phyloP scores from a whole-genome alignment of 2,113 vertebrate species.

The Kobus ellipsiprymnus region DNA sequence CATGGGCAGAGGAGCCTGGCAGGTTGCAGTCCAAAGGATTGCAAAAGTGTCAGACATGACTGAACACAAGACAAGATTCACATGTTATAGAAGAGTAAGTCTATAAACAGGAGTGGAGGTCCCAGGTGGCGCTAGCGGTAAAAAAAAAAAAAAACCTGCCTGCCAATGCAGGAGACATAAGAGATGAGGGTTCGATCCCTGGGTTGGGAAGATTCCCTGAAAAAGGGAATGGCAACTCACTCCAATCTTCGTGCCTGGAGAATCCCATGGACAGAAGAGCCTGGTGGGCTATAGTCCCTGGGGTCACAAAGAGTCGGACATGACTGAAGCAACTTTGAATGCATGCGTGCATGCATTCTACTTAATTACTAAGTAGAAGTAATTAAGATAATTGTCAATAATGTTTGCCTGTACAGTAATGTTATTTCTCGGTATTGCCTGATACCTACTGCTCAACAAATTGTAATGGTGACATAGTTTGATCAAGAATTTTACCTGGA shows the following conservation, averaged over 20 bases:
- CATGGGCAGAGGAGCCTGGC: background rate
- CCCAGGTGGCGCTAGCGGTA: background rate
- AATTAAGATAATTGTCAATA: background rate
- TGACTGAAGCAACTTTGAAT: background rate
- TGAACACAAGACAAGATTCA: background rate
- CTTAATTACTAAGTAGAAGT: background rate
- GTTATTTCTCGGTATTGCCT: background rate
- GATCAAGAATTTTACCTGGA: background rate
- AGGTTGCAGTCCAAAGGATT: background rate
- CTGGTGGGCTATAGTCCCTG: background rate
- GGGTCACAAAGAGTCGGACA: background rate
- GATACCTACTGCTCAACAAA: background rate
- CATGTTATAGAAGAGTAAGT: background rate
- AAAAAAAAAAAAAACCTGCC: background rate
- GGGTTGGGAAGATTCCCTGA: background rate
- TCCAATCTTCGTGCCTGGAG: background rate
- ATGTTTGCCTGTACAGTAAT: background rate
- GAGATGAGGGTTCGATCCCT: background rate
- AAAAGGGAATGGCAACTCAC: background rate
- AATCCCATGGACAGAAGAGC: background rate
- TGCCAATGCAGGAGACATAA: background rate
- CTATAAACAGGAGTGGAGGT: background rate
- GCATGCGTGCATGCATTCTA: background rate
- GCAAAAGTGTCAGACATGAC: background rate
- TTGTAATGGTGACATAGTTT: background rate